Percentiles rank a stretch among this genome's conserved stretches.
These are phyloP conservation scores for Prionailurus bengalensis DNA, from an alignment of 2,113 vertebrate species.

Conservation along the genomic window DNA sequence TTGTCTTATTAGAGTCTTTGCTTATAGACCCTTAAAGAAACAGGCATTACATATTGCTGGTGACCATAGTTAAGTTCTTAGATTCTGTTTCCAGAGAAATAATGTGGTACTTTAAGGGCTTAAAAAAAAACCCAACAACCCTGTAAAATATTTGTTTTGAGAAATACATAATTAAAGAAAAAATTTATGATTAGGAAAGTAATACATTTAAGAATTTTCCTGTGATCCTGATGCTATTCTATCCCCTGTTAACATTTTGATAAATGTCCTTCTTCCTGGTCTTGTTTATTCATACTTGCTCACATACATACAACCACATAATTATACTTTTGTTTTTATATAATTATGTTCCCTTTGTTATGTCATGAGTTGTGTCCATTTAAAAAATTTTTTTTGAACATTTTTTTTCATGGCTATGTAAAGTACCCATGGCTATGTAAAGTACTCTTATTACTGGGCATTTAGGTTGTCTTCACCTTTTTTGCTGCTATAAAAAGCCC, in stretches of 20 bases:
- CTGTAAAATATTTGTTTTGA: slow-evolving; percentile 37
- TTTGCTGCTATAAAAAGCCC: background rate
- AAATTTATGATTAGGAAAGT: background rate
- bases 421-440: background rate
- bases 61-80: background rate
- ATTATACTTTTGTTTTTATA: background rate
- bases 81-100: slow-evolving; percentile 27
- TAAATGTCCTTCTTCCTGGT: background rate
- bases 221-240: background rate
- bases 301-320: background rate
- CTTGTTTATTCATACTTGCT: background rate
- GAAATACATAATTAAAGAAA: background rate
- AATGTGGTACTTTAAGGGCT: slow-evolving; percentile 6
- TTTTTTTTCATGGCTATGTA: background rate
- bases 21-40: background rate
- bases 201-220: slow-evolving; percentile 8
- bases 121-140: background rate
- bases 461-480: background rate
- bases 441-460: background rate
- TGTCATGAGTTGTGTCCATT: background rate
- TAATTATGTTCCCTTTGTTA: background rate
- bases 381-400: background rate
- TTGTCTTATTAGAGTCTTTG: slow-evolving; percentile 49
- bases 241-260: background rate
- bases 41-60: background rate